phyloP scores from a whole-genome alignment of 2,797 vertebrate species.

The Cottoperca gobio region DNA sequence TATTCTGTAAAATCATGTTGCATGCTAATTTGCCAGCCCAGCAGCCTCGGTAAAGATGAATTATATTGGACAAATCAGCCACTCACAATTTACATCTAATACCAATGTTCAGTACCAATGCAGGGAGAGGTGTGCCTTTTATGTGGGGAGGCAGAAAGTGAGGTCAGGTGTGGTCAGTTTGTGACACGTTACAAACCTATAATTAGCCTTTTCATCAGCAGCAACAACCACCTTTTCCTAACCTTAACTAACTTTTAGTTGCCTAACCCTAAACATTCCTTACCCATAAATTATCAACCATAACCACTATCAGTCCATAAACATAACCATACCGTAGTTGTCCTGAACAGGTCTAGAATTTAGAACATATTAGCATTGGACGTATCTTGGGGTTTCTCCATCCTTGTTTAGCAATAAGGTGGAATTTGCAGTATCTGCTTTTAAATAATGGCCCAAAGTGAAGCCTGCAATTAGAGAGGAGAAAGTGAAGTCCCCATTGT shows the following conservation, averaged over 20 bases:
- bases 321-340: neutral
- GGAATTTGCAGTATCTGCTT: neutral
- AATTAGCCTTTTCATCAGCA: neutral
- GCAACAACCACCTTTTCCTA: neutral
- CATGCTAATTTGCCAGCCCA: neutral
- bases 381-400: rapidly evolving
- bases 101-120: too few species aligned
- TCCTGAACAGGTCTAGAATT: neutral
- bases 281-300: neutral
- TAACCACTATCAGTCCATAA: neutral
- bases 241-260: neutral
- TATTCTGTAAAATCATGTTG: neutral
- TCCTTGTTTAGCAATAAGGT: neutral
- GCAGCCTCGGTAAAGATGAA: neutral
- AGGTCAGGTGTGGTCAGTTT: neutral
- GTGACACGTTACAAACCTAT: neutral
- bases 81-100: neutral
- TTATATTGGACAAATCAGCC: neutral
- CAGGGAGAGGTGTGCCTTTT: too few species aligned
- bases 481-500: neutral
- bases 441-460: neutral
- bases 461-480: neutral
- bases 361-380: neutral
- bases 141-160: neutral
- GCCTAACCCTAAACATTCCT: neutral